A percentile compares a stretch with the other conserved stretches of the same genome.
Conservation (phyloP, 2,888 invertebrate genomes). For the Andrena fulva region DNA sequence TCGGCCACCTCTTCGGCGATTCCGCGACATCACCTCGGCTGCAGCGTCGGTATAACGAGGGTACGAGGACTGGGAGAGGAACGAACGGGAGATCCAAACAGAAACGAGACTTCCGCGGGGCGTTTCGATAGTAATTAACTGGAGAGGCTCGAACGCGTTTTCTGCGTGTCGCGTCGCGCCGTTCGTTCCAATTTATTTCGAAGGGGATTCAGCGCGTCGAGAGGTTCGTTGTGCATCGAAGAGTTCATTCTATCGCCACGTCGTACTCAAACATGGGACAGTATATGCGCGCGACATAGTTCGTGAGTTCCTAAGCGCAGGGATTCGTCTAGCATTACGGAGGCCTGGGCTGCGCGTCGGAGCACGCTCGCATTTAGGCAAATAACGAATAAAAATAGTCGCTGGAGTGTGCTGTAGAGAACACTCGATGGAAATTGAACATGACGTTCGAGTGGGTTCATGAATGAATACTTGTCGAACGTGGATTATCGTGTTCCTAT, state of each 20-base stretch:
- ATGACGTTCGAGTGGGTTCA: too few species aligned
- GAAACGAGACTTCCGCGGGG: background rate
- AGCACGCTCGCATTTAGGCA: too few species aligned
- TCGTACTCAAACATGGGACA: too few species aligned
- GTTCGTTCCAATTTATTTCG: background rate
- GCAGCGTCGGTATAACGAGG: background rate
- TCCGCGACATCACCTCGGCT: background rate
- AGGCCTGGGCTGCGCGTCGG: too few species aligned
- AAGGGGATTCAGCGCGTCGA: background rate
- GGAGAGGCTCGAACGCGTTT: background rate
- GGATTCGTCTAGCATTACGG: too few species aligned
- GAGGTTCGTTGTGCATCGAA: background rate
- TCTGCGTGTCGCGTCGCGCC: background rate
- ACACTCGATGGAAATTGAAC: too few species aligned
- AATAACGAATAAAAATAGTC: too few species aligned
- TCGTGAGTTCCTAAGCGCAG: too few species aligned
- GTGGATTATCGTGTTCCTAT: conserved; percentile 45
- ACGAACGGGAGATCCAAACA: background rate
- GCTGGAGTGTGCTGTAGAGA: too few species aligned
- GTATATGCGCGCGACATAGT: too few species aligned
- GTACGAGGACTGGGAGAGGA: background rate
- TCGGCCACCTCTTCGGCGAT: background rate
- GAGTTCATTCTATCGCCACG: background rate
- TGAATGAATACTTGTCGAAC: conserved; percentile 48
- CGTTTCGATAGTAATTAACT: conserved; percentile 2